Evolutionary conservation across 1,140 invertebrate species (phyloP).

Genomic region (Zaprionus vittiger): DNA sequence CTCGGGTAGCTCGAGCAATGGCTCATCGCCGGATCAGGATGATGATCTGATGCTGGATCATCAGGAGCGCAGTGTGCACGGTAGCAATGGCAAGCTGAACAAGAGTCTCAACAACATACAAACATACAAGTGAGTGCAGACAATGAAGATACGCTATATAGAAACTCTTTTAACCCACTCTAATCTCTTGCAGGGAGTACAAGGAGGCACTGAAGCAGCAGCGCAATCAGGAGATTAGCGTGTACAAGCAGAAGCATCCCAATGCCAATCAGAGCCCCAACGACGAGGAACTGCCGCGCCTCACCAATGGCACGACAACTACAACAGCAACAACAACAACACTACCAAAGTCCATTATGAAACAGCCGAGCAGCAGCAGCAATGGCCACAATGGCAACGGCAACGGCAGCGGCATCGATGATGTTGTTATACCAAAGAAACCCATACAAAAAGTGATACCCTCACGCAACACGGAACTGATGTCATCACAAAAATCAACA

Average conservation of each 20-base stretch:
- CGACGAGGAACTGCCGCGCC: slow-evolving; percentile 57
- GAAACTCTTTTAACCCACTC: slow-evolving; percentile 55
- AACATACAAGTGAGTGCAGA: slow-evolving; percentile 90
- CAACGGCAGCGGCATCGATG: slow-evolving; percentile 57
- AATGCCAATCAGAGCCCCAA: slow-evolving; percentile 75
- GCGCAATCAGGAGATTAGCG: slow-evolving; percentile 89
- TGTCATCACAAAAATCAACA: slow-evolving; percentile 51
- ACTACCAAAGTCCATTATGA: slow-evolving; percentile 82
- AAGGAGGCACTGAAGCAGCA: slow-evolving; percentile 94
- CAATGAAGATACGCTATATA: not conserved
- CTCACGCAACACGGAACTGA: slow-evolving; percentile 84
- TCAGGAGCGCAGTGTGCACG: slow-evolving; percentile 73
- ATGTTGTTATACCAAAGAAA: slow-evolving; percentile 85
- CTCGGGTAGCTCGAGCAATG: slow-evolving; percentile 78
- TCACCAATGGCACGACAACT: slow-evolving; percentile 48
- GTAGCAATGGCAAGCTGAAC: slow-evolving; percentile 87
- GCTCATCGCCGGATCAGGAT: slow-evolving; percentile 80
- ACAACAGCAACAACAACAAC: slow-evolving; percentile 40
- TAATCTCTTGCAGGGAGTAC: slow-evolving; percentile 88
- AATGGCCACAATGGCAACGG: slow-evolving; percentile 55
- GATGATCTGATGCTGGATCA: slow-evolving; percentile 82
- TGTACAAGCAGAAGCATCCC: slow-evolving; percentile 86
- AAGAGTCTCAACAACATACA: slow-evolving; percentile 91
- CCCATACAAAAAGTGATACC: slow-evolving; percentile 87
- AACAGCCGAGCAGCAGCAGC: slow-evolving; percentile 65